Evolutionary conservation across 35 echinoderm and acorn worm genomes (phyloP), one percentile per base, ranked within the genome.

Genomic region (Ptychodera flava): DNA sequence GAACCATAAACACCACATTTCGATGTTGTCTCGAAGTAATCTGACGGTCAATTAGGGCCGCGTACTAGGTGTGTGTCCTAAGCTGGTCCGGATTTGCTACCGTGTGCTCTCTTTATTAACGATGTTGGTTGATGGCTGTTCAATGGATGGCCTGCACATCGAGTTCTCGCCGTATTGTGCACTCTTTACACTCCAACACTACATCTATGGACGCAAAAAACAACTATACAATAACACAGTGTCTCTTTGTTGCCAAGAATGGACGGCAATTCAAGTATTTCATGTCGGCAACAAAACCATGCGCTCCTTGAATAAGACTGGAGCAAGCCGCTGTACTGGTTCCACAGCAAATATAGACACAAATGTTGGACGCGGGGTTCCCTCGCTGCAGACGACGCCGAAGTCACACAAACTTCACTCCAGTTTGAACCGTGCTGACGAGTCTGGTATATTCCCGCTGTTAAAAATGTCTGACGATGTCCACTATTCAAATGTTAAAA

Each of bases 161-260:
- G 45, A 64, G 22, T 64, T 64, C 45, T 64, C 45, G 22, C 45
- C 22, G 45, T 64, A 64, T 64, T 64, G 45, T 64, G 45, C 6
- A 64, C 6, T 22, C 45, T 64, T 64, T 64, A 64, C 45, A 64
- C 45, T 12, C 45, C 45, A 22, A 64, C 45, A 64, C 6, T 64
- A 64, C 45, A 64, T 64, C 45, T 64, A 64, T 64, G 45, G 22
- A 64, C 45, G 45, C 22, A 64, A 64, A n/a, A 64, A 64, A 64
- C 45, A 64, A 64, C 45, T 64, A 64, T 64, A 64, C 45, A 64
- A 64, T 64, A 64, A 64, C 45, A 64, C 45, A 64, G 45, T 64
- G 45, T 64, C 45, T 22, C 45, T 64, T 64, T 64, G 45, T 64
- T 64, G 45, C 45, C 6, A 64, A 64, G 45, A 64, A 64, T 64